phyloP scores from a whole-genome alignment of 2,888 invertebrate genomes.

The Plebejus argus region DNA sequence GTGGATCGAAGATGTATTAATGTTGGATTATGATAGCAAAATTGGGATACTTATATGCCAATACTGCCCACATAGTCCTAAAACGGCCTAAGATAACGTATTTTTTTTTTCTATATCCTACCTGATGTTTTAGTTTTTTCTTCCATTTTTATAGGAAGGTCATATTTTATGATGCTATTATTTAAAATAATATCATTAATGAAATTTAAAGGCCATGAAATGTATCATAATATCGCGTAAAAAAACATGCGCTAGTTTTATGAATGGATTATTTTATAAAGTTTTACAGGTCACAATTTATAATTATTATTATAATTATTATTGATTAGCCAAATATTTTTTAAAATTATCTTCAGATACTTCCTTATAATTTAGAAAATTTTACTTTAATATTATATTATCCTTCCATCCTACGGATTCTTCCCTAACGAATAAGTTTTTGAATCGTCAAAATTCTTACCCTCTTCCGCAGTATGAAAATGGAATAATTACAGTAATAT shows the following conservation, averaged over 20 bases:
- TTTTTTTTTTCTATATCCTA: not conserved
- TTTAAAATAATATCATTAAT: not conserved
- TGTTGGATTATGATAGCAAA: not conserved
- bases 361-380: not conserved
- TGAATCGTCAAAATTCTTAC: not conserved
- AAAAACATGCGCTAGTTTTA: not conserved
- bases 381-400: not conserved
- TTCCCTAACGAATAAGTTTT: not conserved
- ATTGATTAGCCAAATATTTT: not conserved
- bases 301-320: not conserved
- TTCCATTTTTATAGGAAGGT: not conserved
- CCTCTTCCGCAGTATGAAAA: not conserved
- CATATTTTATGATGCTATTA: not conserved
- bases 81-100: constrained; percentile 3
- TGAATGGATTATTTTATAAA: not conserved
- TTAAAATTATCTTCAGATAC: not conserved
- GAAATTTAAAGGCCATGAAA: not conserved
- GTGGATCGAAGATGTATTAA: too few relatives aligned
- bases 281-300: not conserved
- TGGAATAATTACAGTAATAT: not conserved
- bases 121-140: not conserved
- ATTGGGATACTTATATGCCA: not conserved
- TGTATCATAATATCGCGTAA: not conserved
- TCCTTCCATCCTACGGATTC: not conserved
- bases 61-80: constrained; percentile 2